Base-by-base conservation (phyloP, 2,797 vertebrate species). In the Sternotherus odoratus region DNA sequence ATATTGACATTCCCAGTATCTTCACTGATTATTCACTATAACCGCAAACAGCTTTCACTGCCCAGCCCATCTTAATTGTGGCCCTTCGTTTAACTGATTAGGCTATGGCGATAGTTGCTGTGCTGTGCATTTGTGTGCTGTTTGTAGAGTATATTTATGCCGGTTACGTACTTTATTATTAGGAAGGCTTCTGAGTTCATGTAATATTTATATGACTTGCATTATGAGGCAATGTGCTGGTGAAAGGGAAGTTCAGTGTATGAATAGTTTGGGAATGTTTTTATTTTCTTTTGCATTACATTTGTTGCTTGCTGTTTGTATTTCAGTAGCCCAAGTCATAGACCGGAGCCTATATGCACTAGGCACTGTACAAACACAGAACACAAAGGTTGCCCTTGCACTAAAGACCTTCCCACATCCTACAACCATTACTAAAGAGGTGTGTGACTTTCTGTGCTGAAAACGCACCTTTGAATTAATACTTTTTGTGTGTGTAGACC, bases 311-410 rank as follows among this genome's bases (percentile, higher is more conserved):
- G 39, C 60, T 21, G 26, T 8, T 56, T 39, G 1, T 30, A 4
- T 19, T 77, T 8, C 49, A 39, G 10, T 5, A 24, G 6, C 2
- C 5, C 1, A 5, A 28, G 17, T 49, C 3, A 15, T 28, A n/a
- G 79, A 48, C 30, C 1, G 24, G 51, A 24, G 30, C 11, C 69
- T 11, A 48, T 3, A 24, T 72, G 5, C 4, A 10, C 5, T 30
- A 30, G 24, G 8, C 2, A 7, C 30, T 0, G 0, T 72, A 85
- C 12, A 15, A 48, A 69, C 72, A 69, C 16, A 48, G 24, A 23
- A 50, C 36, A 30, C 5, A 87, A 36, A 19, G 43, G 12, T 50
- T 21, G 3, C 8, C 82, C 23, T 51, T 56, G 30, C 46, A 86
- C 8, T 9, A 81, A 57, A 33, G 2, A 57, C 30, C 57, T 83